Evolutionary conservation across 2,113 vertebrate genomes (phyloP), one percentile per base, ranked within the genome.

Genomic region (Bettongia penicillata): DNA sequence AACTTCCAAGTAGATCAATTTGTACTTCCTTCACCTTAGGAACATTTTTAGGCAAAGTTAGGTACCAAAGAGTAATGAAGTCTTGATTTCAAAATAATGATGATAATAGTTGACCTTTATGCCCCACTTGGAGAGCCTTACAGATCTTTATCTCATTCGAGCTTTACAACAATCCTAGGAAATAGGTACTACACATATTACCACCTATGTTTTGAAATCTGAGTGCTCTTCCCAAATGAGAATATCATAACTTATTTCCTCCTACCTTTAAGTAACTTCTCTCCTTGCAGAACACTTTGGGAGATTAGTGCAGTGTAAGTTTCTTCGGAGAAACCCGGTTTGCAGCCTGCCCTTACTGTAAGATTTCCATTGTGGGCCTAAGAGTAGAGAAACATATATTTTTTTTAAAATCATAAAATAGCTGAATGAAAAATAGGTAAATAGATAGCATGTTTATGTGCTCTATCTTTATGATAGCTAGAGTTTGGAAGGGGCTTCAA

Each of bases 191-290:
- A n/a, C 14, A 28, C 25, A 10, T 28, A 61, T 61, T 61, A 28
- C 55, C 26, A 61, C 55, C 8, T 53, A 53, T 61, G n/a, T 28
- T 53, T 68, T 48, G 0, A 37, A 24, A 3, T 19, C 53, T 3
- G 31, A 95, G 92, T 19, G 24, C 51, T 94, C 89, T 19, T 94
- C 96, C 94, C 94, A 1, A 0, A 4, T 90, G 47, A 91, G 26
- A 53, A 43, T 25, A 12, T 0, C 8, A n/a, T 2, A 0, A 43
- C 25, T 89, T 89, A 68, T 90, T 31, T 23, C 53, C 37, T 95
- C 98, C 98, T 98, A 99, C 99, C 99, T 99, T 98, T 99, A 92
- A 99, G 99, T 61, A 99, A 98, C 97, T 98, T 98, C 98, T 99
- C 98, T 94, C 99, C 99, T 97, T 98, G 98, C 95, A 98, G 96